These are phyloP conservation scores for Euplagia quadripunctaria DNA, from an alignment of 2,888 invertebrate species.

Conservation along the genomic window DNA sequence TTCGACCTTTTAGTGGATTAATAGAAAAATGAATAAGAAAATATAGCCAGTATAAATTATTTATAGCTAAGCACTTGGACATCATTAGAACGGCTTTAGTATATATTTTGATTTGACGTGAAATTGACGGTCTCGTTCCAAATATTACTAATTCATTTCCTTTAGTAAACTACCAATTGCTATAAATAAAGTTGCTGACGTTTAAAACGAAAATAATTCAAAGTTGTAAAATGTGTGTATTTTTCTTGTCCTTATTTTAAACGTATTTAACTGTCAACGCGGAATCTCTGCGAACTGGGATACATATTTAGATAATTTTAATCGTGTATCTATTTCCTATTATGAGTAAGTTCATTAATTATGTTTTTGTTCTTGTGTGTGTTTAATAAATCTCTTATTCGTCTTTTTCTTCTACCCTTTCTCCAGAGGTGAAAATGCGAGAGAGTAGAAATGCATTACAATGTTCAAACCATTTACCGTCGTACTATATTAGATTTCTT, in stretches of 20 bases:
- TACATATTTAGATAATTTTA: too few species aligned
- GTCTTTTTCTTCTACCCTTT: too few species aligned
- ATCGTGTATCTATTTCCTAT: too few species aligned
- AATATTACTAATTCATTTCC: constrained; percentile 3
- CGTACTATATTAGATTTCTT: too few species aligned
- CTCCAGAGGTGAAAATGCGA: too few species aligned
- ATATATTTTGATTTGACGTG: constrained; percentile 59
- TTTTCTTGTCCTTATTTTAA: not conserved
- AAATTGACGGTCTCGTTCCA: constrained; percentile 6
- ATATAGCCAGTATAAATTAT: constrained; percentile 66
- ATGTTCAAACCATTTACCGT: too few species aligned
- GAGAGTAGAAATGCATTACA: too few species aligned
- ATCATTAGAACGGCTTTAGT: constrained; percentile 68
- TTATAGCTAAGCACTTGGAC: constrained; percentile 66
- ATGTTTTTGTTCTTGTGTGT: too few species aligned
- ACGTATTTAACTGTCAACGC: too few species aligned
- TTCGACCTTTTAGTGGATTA: constrained; percentile 62
- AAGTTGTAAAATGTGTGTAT: not conserved
- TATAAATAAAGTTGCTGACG: not conserved
- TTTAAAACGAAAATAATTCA: not conserved
- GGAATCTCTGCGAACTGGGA: too few species aligned
- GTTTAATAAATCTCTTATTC: too few species aligned
- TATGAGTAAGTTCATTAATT: too few species aligned
- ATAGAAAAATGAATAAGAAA: constrained; percentile 65
- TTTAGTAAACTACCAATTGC: not conserved